Percentiles rank a stretch among this genome's conserved stretches.
phyloP scores from a whole-genome alignment of 37 sponge, comb jelly and placozoan species.

The Axinella damicornis region DNA sequence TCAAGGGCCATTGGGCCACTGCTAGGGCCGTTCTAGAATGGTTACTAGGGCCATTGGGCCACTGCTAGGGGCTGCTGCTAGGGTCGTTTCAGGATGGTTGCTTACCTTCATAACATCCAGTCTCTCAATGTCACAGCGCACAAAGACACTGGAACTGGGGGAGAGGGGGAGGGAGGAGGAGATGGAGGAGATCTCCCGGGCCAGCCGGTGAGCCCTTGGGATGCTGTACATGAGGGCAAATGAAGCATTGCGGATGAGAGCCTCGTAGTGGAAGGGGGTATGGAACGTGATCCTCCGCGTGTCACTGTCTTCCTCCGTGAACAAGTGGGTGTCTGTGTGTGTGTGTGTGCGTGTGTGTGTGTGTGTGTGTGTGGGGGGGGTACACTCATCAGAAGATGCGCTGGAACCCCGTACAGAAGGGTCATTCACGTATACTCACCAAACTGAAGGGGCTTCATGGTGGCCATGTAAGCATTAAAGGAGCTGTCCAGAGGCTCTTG shows the following conservation, averaged over 20 bases:
- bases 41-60: no score
- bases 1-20: no score
- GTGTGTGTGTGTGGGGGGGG: no score
- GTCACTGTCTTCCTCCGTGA: constrained; percentile 59
- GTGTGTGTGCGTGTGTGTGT: neutral
- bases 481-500: neutral
- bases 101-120: constrained; percentile 94
- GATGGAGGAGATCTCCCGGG: constrained; percentile 88
- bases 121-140: constrained; percentile 85
- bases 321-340: constrained; percentile 53
- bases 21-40: no score
- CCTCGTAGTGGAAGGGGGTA: constrained; percentile 64
- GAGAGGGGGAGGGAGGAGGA: constrained; percentile 93
- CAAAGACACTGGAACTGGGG: constrained; percentile 83
- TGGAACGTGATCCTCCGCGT: constrained; percentile 32
- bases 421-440: constrained; percentile 40
- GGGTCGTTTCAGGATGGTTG: no score
- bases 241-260: constrained; percentile 10
- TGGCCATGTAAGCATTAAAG: constrained; percentile 65
- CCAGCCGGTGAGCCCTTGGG: constrained; percentile 76
- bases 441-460: constrained; percentile 87
- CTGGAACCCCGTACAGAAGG: no score
- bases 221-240: constrained; percentile 21
- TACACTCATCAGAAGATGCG: no score
- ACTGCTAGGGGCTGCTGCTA: no score